phyloP scores from a whole-genome alignment of 2,888 invertebrate species.

The Seira sanloemensis region DNA sequence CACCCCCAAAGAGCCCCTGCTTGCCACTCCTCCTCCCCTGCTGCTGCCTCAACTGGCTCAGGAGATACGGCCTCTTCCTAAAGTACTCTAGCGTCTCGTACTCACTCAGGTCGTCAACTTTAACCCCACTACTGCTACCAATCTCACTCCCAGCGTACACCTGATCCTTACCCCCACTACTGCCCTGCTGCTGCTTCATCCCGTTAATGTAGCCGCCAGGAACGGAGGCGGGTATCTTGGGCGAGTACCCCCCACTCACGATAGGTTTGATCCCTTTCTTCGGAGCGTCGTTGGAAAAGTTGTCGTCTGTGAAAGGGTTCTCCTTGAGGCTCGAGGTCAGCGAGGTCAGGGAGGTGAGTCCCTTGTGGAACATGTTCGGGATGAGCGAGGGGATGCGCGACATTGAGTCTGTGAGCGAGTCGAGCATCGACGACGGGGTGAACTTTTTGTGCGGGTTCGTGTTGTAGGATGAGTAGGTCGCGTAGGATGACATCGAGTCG shows the following conservation, averaged over 20 bases:
- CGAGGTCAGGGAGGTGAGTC: conserved; percentile 63
- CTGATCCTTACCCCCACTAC: not conserved
- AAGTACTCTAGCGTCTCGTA: conserved; percentile 70
- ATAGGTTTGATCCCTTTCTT: not conserved
- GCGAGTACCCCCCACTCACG: not conserved
- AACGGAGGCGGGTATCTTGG: conserved; percentile 24
- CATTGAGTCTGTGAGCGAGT: conserved; percentile 58
- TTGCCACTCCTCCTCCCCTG: not conserved
- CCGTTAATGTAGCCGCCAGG: conserved; percentile 19
- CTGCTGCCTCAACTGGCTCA: conserved; percentile 28
- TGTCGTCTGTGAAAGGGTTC: conserved; percentile 48
- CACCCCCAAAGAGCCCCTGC: no score
- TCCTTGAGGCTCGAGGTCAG: conserved; percentile 49
- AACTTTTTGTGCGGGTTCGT: not conserved
- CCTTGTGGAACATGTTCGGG: conserved; percentile 67
- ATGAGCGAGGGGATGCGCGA: conserved; percentile 56
- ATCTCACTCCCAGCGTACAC: not conserved
- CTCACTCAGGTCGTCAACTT: conserved; percentile 25
- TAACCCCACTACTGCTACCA: not conserved
- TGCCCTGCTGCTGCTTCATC: not conserved
- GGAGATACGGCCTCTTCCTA: conserved; percentile 67
- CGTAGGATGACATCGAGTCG: not conserved
- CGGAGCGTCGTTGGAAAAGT: not conserved
- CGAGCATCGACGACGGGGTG: conserved; percentile 16
- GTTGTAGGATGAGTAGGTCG: not conserved